Evolutionary conservation across 2,113 vertebrate genomes (phyloP).

Genomic region (Eulemur rufifrons): DNA sequence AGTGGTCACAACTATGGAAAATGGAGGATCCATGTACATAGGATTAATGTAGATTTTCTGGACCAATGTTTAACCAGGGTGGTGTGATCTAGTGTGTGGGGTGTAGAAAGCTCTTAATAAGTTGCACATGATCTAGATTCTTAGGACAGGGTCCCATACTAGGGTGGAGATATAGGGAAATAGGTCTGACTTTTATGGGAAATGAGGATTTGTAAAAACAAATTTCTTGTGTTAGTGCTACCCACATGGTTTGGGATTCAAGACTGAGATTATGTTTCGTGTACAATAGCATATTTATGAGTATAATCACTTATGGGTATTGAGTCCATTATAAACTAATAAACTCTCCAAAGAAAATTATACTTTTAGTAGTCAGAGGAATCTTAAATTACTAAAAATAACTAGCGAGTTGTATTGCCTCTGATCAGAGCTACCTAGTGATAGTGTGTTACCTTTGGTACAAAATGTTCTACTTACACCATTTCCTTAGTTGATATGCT

Average conservation of each 20-base stretch:
- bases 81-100: background rate
- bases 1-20: background rate
- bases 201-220: background rate
- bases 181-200: background rate
- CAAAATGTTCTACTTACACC: background rate
- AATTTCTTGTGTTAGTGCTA: background rate
- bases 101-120: background rate
- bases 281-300: background rate
- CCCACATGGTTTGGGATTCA: background rate
- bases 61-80: background rate
- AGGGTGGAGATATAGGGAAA: background rate
- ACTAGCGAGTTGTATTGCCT: background rate
- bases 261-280: background rate
- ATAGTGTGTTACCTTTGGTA: background rate
- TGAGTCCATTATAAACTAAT: background rate
- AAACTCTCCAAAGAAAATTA: background rate
- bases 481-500: background rate
- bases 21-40: background rate
- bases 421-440: background rate
- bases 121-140: background rate
- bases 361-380: background rate
- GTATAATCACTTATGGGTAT: background rate
- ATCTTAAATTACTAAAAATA: background rate
- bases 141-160: background rate
- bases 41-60: background rate